phyloP scores from a whole-genome alignment of 2,888 invertebrate genomes.

The Zonitis immaculata region DNA sequence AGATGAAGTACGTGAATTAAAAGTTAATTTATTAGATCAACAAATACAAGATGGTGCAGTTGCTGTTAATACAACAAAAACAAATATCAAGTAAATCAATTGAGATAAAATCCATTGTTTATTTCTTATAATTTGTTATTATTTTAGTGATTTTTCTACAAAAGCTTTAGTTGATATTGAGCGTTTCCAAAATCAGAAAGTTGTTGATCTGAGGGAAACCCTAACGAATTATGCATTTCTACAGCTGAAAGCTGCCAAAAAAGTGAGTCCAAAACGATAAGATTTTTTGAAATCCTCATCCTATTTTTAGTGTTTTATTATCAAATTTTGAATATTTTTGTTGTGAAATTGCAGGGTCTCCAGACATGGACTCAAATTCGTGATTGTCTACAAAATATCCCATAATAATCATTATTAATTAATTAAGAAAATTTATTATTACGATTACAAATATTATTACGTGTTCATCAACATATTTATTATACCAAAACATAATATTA shows the following conservation, averaged over 20 bases:
- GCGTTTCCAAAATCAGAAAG: constrained; percentile 69
- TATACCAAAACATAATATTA: neutral
- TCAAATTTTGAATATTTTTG: constrained; percentile 12
- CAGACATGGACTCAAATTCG: constrained; percentile 74
- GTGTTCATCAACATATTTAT: constrained; percentile 1
- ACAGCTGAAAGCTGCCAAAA: constrained; percentile 70
- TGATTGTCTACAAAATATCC: constrained; percentile 69
- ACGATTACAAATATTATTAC: constrained; percentile 2
- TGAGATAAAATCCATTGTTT: neutral
- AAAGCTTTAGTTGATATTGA: constrained; percentile 65
- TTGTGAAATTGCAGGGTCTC: constrained; percentile 58
- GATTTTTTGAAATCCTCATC: too few relatives aligned
- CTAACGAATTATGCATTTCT: constrained; percentile 63
- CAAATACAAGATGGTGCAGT: constrained; percentile 61
- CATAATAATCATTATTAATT: constrained; percentile 48
- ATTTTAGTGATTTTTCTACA: constrained; percentile 60
- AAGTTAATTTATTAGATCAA: constrained; percentile 61
- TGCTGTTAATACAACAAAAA: constrained; percentile 55
- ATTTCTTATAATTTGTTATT: neutral
- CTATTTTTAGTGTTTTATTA: constrained; percentile 5
- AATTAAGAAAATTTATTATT: too few relatives aligned
- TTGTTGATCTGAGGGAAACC: constrained; percentile 66
- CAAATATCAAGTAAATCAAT: constrained; percentile 56
- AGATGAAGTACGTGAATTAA: constrained; percentile 68
- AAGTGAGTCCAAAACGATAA: constrained; percentile 57